Conservation (phyloP, 1,140 invertebrate species). For the Ceratina calcarata region DNA sequence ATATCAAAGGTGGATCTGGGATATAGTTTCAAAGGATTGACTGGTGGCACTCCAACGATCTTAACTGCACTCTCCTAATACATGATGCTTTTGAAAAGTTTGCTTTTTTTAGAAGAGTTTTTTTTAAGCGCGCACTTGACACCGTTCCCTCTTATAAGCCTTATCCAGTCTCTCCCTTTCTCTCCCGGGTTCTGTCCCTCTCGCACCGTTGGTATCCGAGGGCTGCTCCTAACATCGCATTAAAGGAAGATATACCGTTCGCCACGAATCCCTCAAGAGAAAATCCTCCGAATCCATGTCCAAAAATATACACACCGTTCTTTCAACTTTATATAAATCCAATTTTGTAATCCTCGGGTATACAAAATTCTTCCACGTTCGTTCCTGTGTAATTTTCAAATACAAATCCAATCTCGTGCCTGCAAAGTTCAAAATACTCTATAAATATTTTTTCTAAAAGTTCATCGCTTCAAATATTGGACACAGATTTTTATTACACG, state of each 20-base stretch:
- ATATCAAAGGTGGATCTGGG: neutral
- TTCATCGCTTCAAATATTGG: too few relatives aligned
- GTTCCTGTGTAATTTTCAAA: too few relatives aligned
- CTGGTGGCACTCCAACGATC: conserved; percentile 35
- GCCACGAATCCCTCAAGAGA: neutral
- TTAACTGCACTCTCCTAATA: conserved; percentile 44
- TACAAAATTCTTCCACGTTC: too few relatives aligned
- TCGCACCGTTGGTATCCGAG: neutral
- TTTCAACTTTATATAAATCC: neutral
- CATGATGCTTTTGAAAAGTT: conserved; percentile 46
- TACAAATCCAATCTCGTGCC: too few relatives aligned
- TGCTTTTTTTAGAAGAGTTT: conserved; percentile 46
- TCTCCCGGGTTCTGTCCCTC: neutral
- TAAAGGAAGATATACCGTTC: conserved; percentile 38
- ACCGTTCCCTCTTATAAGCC: conserved; percentile 44
- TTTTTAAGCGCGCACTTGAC: conserved; percentile 48
- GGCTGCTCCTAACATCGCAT: conserved; percentile 22
- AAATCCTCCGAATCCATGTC: neutral
- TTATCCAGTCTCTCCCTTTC: conserved; percentile 6
- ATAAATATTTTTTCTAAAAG: too few relatives aligned
- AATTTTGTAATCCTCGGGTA: too few relatives aligned
- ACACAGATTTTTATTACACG: too few relatives aligned
- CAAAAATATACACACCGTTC: neutral
- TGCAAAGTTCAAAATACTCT: too few relatives aligned
- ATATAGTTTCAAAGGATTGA: conserved; percentile 31